phyloP scores from a whole-genome alignment of 2,113 vertebrate genomes.

The Copsychus sechellarum region DNA sequence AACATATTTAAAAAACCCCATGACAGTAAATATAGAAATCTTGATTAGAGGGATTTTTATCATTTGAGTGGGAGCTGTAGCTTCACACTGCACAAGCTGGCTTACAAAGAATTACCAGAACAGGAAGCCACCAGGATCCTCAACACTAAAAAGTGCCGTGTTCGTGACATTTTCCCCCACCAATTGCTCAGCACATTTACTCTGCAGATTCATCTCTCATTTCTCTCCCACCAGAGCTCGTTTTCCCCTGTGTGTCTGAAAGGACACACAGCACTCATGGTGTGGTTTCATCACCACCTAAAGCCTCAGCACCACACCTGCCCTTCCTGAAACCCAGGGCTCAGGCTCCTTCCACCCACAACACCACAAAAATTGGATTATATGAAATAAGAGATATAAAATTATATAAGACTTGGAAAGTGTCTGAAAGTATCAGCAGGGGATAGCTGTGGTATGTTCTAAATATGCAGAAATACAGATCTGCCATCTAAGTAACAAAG shows the following conservation, averaged over 20 bases:
- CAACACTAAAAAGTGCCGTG: background rate
- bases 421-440: background rate
- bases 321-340: rapidly evolving
- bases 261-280: background rate
- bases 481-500: background rate
- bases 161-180: background rate
- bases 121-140: background rate
- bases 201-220: background rate
- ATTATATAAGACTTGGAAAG: background rate
- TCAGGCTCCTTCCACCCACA: background rate
- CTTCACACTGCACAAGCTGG: background rate
- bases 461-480: background rate
- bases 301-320: background rate
- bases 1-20: background rate
- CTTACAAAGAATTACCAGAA: background rate
- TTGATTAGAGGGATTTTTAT: background rate
- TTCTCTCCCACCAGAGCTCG: background rate
- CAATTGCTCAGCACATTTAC: background rate
- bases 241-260: background rate
- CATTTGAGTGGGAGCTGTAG: background rate
- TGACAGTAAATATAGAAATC: background rate
- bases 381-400: background rate
- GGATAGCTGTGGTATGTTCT: background rate
- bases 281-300: background rate
- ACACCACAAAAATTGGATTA: background rate